phyloP scores from a whole-genome alignment of 1,140 invertebrate species.

The Halesus radiatus region DNA sequence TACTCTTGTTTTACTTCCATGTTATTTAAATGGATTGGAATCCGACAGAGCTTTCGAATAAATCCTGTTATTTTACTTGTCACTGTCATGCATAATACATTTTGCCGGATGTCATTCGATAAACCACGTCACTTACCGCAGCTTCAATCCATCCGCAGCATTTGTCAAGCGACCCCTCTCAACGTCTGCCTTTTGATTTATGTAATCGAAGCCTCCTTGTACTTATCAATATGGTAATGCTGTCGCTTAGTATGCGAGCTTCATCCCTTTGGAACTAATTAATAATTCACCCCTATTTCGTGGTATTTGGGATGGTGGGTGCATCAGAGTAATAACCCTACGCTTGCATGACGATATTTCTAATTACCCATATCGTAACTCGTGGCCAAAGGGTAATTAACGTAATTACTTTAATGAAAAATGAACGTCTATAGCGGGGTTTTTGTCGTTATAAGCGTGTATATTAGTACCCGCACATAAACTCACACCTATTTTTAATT shows the following conservation, averaged over 20 bases:
- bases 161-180: constrained; percentile 1
- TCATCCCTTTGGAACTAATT: not conserved
- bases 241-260: constrained; percentile 10
- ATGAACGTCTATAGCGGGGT: not conserved
- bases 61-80: too few relatives aligned
- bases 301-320: too few relatives aligned
- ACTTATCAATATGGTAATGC: constrained; percentile 21
- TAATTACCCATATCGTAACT: not conserved
- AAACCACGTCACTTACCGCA: not conserved
- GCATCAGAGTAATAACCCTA: too few relatives aligned
- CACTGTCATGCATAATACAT: too few relatives aligned
- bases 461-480: too few relatives aligned
- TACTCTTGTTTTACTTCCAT: too few relatives aligned
- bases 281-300: too few relatives aligned
- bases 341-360: too few relatives aligned
- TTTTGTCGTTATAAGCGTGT: not conserved
- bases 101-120: too few relatives aligned
- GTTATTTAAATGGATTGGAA: too few relatives aligned
- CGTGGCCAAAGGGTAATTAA: not conserved
- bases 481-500: too few relatives aligned
- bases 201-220: constrained; percentile 20
- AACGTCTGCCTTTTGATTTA: constrained; percentile 3
- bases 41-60: too few relatives aligned
- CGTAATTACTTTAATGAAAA: not conserved
- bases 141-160: not conserved